These are phyloP conservation scores for Glomeris marginata DNA, from an alignment of 2,888 invertebrate genomes.

Conservation along the genomic window DNA sequence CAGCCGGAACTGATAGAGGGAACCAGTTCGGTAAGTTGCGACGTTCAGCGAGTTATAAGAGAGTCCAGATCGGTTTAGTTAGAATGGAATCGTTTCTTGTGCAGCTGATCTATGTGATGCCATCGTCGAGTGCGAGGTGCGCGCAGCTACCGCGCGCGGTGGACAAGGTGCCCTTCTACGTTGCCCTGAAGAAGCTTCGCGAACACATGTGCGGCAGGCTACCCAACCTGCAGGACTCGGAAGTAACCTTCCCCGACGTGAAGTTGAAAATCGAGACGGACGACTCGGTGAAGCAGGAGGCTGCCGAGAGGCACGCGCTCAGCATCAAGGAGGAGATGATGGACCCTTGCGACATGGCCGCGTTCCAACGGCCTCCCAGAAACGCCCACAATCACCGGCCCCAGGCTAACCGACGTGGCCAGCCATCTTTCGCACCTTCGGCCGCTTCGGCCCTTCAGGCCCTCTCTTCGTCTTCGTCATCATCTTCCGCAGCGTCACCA, in stretches of 20 bases:
- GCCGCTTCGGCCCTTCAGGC: background rate
- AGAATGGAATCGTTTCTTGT: slow-evolving; percentile 23
- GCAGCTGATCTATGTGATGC: slow-evolving; percentile 98
- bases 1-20: slow-evolving; percentile 88
- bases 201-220: slow-evolving; percentile 82
- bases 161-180: slow-evolving; percentile 96
- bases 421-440: background rate
- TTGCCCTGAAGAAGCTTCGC: slow-evolving; percentile 84
- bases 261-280: slow-evolving; percentile 15
- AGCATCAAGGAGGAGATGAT: background rate
- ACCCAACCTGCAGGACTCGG: slow-evolving; percentile 67
- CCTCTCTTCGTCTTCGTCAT: slow-evolving; percentile 4
- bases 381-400: background rate
- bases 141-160: slow-evolving; percentile 93
- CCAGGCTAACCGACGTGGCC: background rate
- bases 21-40: slow-evolving; percentile 82
- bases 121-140: slow-evolving; percentile 91
- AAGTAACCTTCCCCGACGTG: slow-evolving; percentile 51
- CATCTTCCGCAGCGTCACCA: background rate
- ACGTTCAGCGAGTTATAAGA: no score
- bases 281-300: slow-evolving; percentile 6
- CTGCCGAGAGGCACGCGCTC: slow-evolving; percentile 2
- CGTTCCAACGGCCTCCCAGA: background rate
- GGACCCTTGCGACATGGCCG: slow-evolving; percentile 2
- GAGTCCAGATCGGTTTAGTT: background rate